Evolutionary conservation across 2,797 vertebrate genomes (phyloP).

Genomic region (Zenarchopterus dispar): DNA sequence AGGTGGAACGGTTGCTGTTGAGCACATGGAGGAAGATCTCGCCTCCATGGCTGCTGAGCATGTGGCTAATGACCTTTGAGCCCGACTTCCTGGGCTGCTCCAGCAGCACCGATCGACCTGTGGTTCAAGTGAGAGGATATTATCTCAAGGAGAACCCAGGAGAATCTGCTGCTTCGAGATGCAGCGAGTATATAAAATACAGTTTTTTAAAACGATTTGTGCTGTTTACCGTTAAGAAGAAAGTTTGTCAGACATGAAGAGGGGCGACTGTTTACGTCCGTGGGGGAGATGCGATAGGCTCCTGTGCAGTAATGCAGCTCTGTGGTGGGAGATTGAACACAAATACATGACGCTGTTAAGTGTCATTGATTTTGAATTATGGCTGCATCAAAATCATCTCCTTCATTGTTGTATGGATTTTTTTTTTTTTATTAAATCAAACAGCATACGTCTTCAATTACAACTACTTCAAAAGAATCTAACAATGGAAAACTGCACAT

Average conservation of each 20-base stretch:
- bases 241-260: slow-evolving; percentile 99
- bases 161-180: no score
- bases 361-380: background rate
- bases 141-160: no score
- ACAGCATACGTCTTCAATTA: no score
- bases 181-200: no score
- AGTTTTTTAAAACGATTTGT: background rate
- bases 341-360: no score
- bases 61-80: slow-evolving; percentile 98
- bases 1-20: slow-evolving; percentile 95
- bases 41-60: slow-evolving; percentile 98
- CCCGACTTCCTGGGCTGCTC: slow-evolving; percentile 98
- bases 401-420: no score
- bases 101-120: slow-evolving; percentile 94
- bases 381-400: background rate
- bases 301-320: slow-evolving; percentile 98
- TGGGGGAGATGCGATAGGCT: slow-evolving; percentile 96
- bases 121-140: no score
- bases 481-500: no score
- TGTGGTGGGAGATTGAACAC: slow-evolving; percentile 54
- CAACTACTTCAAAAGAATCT: no score
- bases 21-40: slow-evolving; percentile 97
- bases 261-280: slow-evolving; percentile 97
- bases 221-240: slow-evolving; percentile 90
- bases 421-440: no score